Evolutionary conservation across 2,797 vertebrate species (phyloP), one percentile per base, ranked within the genome.

Genomic region (Pagetopsis macropterus): DNA sequence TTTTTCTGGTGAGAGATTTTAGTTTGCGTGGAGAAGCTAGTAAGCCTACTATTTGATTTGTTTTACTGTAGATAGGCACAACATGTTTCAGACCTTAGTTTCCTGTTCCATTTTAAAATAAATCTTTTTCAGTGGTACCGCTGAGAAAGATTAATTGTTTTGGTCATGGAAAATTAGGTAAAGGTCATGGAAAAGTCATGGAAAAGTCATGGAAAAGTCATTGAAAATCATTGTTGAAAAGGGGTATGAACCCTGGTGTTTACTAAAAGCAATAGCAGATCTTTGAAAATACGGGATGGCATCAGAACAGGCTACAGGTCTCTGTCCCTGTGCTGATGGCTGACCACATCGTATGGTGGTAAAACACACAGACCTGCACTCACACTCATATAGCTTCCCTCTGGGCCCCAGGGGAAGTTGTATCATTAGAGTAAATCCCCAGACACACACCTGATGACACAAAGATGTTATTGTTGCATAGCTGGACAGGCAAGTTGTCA

Each of bases 211-310:
- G 23, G 23, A 27, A 27, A 27, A 27, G 23, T 27, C 23, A 27
- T 27, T 27, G 23, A 4, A 27, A 27, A 27, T 27, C 23, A 27
- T 27, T 27, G 23, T 23, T 27, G 23, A 27, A 27, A 27, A 27
- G 27, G 23, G 3, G 23, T 27, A 27, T 27, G 23, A 27, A 27
- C 23, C 23, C 23, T 27, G 23, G 23, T 27, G 23, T 93, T 91
- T 88, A 90, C 86, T 84, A 31, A 89, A 92, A 92, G 81, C 88
- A 89, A 23, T 57, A 70, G 68, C 37, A 43, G 57, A 33, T 75
- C 40, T 58, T 57, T 78, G 50, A 83, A 89, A 91, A 89, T 91
- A 91, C 70, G 89, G 85, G 85, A 84, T 60, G 81, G 70, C 68
- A 76, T 84, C 59, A 44, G 21, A 69, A 33, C 23, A 58, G 60